phyloP scores from a whole-genome alignment of 2,113 vertebrate species.

The Orthochromis indermauri region DNA sequence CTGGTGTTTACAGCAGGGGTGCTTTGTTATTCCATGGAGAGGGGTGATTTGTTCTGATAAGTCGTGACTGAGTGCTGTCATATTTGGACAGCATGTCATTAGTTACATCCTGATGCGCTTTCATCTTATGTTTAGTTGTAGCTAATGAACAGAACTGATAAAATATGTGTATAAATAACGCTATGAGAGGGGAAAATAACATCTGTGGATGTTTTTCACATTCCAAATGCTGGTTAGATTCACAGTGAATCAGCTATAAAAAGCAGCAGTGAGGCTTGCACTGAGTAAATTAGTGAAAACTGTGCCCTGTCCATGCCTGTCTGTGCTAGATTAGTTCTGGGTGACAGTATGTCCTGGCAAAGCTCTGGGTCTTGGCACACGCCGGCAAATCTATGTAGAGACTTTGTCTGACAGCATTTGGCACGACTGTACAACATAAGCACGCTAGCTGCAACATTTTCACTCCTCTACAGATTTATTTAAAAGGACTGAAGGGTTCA shows the following conservation, averaged over 20 bases:
- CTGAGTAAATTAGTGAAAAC: conserved; percentile 21
- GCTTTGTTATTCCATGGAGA: background rate
- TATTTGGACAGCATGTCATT: background rate
- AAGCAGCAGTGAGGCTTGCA: background rate
- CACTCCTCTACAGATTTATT: conserved; percentile 4
- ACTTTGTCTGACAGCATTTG: conserved; percentile 35
- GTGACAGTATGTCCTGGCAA: conserved; percentile 40
- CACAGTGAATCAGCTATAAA: background rate
- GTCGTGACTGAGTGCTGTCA: background rate
- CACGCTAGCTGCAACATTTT: conserved; percentile 4
- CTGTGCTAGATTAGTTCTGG: conserved; percentile 43
- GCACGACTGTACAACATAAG: conserved; percentile 21
- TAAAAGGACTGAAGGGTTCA: conserved; percentile 10
- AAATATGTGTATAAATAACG: background rate
- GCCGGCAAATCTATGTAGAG: conserved; percentile 27
- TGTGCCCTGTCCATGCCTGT: background rate
- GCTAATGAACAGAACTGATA: background rate
- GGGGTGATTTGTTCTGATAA: background rate
- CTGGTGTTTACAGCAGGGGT: background rate
- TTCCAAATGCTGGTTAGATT: background rate
- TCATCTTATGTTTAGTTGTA: background rate
- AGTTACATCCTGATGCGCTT: background rate
- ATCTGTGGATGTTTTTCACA: background rate
- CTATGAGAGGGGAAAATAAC: background rate
- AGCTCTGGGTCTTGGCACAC: conserved; percentile 28